A percentile compares a stretch with the other conserved stretches of the same genome.
phyloP scores from a whole-genome alignment of 92 coral and sea anemone species.

The Desmophyllum pertusum region DNA sequence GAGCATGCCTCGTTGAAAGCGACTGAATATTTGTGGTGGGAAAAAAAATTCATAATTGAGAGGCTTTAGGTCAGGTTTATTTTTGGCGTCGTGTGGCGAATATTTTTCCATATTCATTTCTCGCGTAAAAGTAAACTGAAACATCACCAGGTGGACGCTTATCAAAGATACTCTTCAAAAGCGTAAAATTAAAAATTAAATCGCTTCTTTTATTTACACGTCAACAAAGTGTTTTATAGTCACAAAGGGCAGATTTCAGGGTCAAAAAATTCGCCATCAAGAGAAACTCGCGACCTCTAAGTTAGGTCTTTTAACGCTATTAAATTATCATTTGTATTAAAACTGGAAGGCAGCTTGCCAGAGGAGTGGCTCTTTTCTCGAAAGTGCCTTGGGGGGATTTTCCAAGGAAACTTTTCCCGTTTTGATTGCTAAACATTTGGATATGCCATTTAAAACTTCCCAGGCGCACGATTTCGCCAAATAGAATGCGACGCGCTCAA shows the following conservation, averaged over 20 bases:
- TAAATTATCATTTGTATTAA: neutral
- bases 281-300: neutral
- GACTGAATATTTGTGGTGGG: neutral
- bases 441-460: neutral
- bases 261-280: neutral
- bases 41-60: neutral
- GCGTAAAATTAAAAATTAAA: conserved; percentile 7
- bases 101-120: neutral
- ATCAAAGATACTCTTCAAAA: conserved; percentile 12
- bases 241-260: neutral
- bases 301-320: neutral
- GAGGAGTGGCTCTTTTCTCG: neutral
- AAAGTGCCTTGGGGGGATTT: neutral
- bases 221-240: neutral
- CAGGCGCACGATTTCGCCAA: neutral
- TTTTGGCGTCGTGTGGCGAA: conserved; percentile 18
- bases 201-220: neutral
- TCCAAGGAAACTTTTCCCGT: neutral
- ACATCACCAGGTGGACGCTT: neutral
- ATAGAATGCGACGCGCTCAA: neutral
- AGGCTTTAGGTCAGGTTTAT: neutral
- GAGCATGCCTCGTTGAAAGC: neutral
- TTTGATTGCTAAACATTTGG: neutral
- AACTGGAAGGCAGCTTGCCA: neutral
- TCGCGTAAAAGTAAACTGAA: neutral